Base-by-base conservation (phyloP, 2,888 invertebrate genomes). In the Fragum sueziense region DNA sequence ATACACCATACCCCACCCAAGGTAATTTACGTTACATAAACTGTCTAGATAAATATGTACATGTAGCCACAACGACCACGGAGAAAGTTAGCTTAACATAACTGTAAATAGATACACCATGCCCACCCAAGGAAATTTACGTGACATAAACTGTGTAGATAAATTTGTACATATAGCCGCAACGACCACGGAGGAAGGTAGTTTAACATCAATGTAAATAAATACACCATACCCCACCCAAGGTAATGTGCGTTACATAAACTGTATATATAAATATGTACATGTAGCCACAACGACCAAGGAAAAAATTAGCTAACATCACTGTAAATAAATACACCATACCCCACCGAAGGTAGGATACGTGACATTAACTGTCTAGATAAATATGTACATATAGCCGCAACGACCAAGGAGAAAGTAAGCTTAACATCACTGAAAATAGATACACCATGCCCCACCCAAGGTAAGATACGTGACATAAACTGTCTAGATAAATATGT, bases 121-220 rank as follows among this genome's bases (percentile, higher is more conserved):
- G 41, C 41, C 9, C n/a, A n/a, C n/a, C n/a, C n/a, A n/a, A n/a
- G n/a, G n/a, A n/a, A n/a, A n/a, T n/a, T n/a, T n/a, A n/a, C n/a
- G n/a, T n/a, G n/a, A n/a, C n/a, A n/a, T n/a, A n/a, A n/a, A n/a
- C n/a, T n/a, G n/a, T n/a, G n/a, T n/a, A n/a, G n/a, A n/a, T n/a
- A n/a, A n/a, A n/a, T n/a, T n/a, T n/a, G n/a, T n/a, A n/a, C n/a
- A n/a, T n/a, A n/a, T n/a, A n/a, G n/a, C 47, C 25, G 85, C 85
- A 61, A 51, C 51, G 14, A n/a, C 47, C n/a, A 88, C 88, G 20
- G 90, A 90, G 74, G 81, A 87, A 76, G 90, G 89, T 79, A 90
- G 89, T 76, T 82, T 90, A 69, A 88, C 89, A 14, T 90, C 90
- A 11, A 82, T 90, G 70, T 82, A 70, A 54, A 52, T 52, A 52